phyloP scores from a whole-genome alignment of 1,140 invertebrate species.

The Heliothis subflexa region DNA sequence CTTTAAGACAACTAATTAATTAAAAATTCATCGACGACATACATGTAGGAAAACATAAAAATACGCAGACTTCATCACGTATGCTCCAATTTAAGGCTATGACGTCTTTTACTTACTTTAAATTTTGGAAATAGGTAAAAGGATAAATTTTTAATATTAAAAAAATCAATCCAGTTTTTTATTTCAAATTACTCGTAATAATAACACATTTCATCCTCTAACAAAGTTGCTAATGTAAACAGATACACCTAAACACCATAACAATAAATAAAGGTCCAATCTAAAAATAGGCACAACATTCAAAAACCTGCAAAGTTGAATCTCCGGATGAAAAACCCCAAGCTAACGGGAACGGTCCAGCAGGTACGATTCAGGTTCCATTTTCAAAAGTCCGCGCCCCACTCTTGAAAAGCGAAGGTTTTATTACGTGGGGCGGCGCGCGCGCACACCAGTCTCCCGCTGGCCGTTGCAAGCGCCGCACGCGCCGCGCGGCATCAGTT shows the following conservation, averaged over 20 bases:
- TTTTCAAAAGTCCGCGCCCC: constrained; percentile 71
- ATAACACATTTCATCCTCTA: background rate
- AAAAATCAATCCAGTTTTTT: too few relatives aligned
- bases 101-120: too few relatives aligned
- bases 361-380: constrained; percentile 52
- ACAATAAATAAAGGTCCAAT: background rate
- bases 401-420: constrained; percentile 78
- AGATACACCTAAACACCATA: background rate
- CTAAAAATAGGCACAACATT: background rate
- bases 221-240: background rate
- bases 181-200: too few relatives aligned
- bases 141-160: too few relatives aligned
- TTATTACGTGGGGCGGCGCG: constrained; percentile 71
- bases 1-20: background rate
- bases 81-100: background rate
- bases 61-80: background rate
- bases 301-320: constrained; percentile 1
- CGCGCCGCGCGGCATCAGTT: constrained; percentile 80
- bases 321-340: constrained; percentile 16
- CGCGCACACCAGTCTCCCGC: constrained; percentile 70
- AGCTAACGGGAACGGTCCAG: constrained; percentile 37
- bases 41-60: background rate
- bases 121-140: too few relatives aligned
- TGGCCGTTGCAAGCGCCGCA: constrained; percentile 68
- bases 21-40: background rate